Percentiles rank a stretch among this genome's conserved stretches.
phyloP scores from a whole-genome alignment of 2,888 invertebrate species.

The Cheilosia soror region DNA sequence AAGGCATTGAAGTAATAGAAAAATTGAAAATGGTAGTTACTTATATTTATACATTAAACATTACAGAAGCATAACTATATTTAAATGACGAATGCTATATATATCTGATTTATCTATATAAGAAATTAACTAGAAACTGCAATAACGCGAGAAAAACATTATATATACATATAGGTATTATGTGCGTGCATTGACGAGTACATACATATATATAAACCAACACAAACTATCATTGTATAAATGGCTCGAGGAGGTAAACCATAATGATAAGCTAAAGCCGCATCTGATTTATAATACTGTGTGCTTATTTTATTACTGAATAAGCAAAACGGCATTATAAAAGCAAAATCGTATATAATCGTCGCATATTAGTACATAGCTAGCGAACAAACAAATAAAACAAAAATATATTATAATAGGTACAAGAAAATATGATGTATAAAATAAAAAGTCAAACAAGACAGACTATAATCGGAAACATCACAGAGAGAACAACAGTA shows the following conservation, averaged over 20 bases:
- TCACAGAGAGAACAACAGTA: slow-evolving; percentile 71
- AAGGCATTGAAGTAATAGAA: slow-evolving; percentile 68
- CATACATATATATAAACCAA: slow-evolving; percentile 10
- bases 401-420: slow-evolving; percentile 33
- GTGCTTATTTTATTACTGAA: slow-evolving; percentile 47
- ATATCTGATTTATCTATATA: slow-evolving; percentile 46
- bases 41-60: slow-evolving; percentile 69
- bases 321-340: slow-evolving; percentile 13
- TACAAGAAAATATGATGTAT: slow-evolving; percentile 20
- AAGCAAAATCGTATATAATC: slow-evolving; percentile 58
- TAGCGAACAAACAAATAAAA: slow-evolving; percentile 40
- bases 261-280: slow-evolving; percentile 41
- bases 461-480: slow-evolving; percentile 51
- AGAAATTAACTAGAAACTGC: slow-evolving; percentile 52
- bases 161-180: neutral
- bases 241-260: slow-evolving; percentile 22
- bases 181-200: neutral
- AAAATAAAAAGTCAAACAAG: slow-evolving; percentile 29
- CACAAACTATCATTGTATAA: slow-evolving; percentile 50
- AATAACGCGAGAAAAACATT: slow-evolving; percentile 36
- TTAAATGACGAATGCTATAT: slow-evolving; percentile 54
- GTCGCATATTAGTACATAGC: slow-evolving; percentile 64
- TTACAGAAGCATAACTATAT: slow-evolving; percentile 54
- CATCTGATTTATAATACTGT: slow-evolving; percentile 45
- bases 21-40: slow-evolving; percentile 72